These are phyloP conservation scores for Heliconius hortense DNA, from an alignment of 2,888 invertebrate genomes.

Conservation along the genomic window DNA sequence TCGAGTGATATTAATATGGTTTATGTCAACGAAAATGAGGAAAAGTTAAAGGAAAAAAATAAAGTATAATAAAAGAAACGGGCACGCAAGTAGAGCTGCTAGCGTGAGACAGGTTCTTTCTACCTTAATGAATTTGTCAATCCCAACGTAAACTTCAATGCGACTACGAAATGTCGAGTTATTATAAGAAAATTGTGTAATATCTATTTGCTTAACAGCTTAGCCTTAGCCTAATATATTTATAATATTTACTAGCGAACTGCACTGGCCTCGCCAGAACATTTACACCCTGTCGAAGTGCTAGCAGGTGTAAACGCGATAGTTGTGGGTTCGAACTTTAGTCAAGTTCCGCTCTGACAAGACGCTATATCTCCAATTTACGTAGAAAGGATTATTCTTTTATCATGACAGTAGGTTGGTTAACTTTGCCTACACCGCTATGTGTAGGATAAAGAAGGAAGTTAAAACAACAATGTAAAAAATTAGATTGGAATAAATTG, in stretches of 20 bases:
- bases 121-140: slow-evolving; percentile 30
- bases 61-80: background rate
- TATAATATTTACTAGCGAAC: background rate
- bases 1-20: background rate
- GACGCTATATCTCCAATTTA: background rate
- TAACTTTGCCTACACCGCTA: too few species aligned
- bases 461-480: too few species aligned
- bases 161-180: slow-evolving; percentile 27
- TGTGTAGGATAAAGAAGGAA: too few species aligned
- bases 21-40: background rate
- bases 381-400: background rate
- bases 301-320: too few species aligned
- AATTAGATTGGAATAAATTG: too few species aligned
- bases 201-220: slow-evolving; percentile 15
- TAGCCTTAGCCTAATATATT: slow-evolving; percentile 16
- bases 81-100: background rate
- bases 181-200: slow-evolving; percentile 31
- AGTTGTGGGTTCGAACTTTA: too few species aligned
- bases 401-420: background rate
- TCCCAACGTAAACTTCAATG: slow-evolving; percentile 18
- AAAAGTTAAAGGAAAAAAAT: background rate
- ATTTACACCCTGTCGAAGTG: background rate
- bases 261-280: background rate
- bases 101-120: background rate
- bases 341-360: background rate